Conservation (phyloP, 2,797 vertebrate species). For the Hapalemur alaotrensis region DNA sequence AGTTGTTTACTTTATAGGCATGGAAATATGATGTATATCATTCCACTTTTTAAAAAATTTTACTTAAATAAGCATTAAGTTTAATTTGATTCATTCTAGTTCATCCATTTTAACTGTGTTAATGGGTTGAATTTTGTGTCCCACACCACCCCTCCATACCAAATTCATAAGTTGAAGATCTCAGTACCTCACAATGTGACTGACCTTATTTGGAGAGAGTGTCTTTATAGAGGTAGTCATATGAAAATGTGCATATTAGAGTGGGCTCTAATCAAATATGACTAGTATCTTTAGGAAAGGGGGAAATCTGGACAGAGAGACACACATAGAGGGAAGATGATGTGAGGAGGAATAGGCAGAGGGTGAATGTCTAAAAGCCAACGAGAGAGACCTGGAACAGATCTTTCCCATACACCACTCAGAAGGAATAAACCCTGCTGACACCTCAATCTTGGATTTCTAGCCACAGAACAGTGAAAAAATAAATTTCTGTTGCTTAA, state of each 20-base stretch:
- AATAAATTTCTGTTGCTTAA: not conserved
- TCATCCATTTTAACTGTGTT: not conserved
- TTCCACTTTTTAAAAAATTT: not conserved
- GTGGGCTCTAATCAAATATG: not conserved
- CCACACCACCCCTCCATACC: too few species aligned
- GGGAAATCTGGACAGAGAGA: not conserved
- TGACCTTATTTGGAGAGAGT: too few species aligned
- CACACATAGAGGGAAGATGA: too few species aligned
- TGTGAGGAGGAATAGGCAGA: not conserved
- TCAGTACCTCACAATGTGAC: not conserved
- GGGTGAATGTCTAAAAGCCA: not conserved
- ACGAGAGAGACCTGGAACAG: not conserved
- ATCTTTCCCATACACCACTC: not conserved
- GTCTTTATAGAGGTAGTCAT: not conserved
- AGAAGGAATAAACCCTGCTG: not conserved
- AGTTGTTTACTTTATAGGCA: not conserved
- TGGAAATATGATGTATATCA: not conserved
- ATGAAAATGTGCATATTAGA: not conserved
- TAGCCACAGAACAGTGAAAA: not conserved
- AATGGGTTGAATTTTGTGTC: not conserved
- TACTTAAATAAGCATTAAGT: not conserved
- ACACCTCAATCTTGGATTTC: not conserved
- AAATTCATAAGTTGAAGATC: not conserved
- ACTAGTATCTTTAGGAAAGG: not conserved
- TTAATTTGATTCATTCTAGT: not conserved